Evolutionary conservation across 35 echinoderm and acorn worm genomes (phyloP).

Genomic region (Heliocidaris erythrogramma): DNA sequence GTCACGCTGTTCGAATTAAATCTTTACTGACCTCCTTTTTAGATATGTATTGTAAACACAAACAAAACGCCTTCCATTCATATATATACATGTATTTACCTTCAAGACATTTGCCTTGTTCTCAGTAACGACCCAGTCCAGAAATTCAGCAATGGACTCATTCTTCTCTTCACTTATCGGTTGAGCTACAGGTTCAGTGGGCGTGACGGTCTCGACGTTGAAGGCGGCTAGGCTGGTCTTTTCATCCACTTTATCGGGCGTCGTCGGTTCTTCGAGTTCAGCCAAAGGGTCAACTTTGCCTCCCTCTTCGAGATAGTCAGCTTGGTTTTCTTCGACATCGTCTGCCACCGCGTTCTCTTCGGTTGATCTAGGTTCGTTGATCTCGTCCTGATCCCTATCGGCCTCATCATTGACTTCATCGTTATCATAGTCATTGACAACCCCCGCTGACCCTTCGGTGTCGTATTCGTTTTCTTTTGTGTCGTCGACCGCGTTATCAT

Average conservation of each 20-base stretch:
- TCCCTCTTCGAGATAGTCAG: not conserved
- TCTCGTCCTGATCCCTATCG: not conserved
- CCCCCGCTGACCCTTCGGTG: not conserved
- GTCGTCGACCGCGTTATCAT: not conserved
- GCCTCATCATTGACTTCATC: not conserved
- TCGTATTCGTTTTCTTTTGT: not conserved
- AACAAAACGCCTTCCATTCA: not conserved
- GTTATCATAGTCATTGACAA: not conserved
- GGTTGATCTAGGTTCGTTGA: not conserved
- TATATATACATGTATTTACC: not conserved
- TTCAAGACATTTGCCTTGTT: not conserved
- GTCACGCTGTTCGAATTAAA: too few relatives aligned
- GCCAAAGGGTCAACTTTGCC: not conserved
- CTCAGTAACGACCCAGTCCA: constrained; percentile 1
- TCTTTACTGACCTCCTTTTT: too few relatives aligned
- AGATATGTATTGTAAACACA: too few relatives aligned
- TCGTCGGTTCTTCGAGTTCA: not conserved
- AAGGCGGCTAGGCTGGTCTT: not conserved
- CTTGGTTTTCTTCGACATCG: not conserved
- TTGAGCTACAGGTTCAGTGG: not conserved
- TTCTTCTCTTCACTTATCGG: not conserved
- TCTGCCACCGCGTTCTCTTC: not conserved
- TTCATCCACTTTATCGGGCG: not conserved
- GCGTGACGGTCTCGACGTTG: not conserved
- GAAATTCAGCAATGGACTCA: not conserved